Base-by-base conservation (phyloP, 2,113 vertebrate genomes). In the Zingel zingel region DNA sequence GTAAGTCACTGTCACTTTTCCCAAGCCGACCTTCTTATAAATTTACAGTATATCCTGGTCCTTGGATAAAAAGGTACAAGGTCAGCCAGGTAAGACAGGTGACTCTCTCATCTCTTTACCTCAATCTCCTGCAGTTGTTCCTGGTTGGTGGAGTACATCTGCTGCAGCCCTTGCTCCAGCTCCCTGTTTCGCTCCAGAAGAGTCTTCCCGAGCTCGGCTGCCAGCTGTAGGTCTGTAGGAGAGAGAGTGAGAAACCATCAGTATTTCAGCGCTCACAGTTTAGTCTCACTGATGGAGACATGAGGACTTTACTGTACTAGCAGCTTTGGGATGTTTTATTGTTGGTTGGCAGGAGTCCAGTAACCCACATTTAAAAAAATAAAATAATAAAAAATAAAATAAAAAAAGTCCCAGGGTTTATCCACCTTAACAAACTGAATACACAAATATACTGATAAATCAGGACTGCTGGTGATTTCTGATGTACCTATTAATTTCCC, bases 91-190 rank as follows among this genome's bases (percentile, higher is more conserved):
- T 14, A 19, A 27, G 21, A 13, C 39, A 12, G 54, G 13, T 1
- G 7, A 18, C n/a, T 6, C 30, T 33, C 7, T 2, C 7, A 3
- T 15, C 6, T 25, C 14, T 12, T 76, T 95, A 99, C 98, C 97
- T 99, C 98, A 3, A 98, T 98, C 92, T 99, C 98, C 89, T 98
- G 97, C 83, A 97, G 83, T 72, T 99, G 98, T 77, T 99, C 98
- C 87, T 97, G 97, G 87, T 98, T 98, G 92, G 96, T 98, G 78
- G 94, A 83, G 87, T 95, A 97, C 98, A 99, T 98, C 92, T 99
- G 96, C 91, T 98, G 96, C 82, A 99, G 95, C 9, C 97, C 97
- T 47, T 98, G 96, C 84, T 99, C 98, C 89, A 99, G 88, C 81
- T 99, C 98, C n/a, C 96, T 95, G 94, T 99, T 99, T 64, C 97